Percentiles rank a stretch among this genome's conserved stretches.
phyloP scores from a whole-genome alignment of 2,113 vertebrate genomes.

The Spea multiplicata region DNA sequence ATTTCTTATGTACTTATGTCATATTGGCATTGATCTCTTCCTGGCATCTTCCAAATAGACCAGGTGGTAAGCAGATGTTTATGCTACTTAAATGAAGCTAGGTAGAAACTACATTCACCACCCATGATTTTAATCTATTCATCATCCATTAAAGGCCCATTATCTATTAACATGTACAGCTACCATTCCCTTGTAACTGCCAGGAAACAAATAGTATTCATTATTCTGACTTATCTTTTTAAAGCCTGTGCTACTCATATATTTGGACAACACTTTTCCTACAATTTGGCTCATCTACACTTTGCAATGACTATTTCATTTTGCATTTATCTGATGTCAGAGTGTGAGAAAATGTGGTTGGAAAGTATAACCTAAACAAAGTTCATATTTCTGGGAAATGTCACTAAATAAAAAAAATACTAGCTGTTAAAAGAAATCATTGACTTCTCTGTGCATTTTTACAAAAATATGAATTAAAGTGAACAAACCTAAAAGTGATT shows the following conservation, averaged over 20 bases:
- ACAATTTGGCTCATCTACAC: slow-evolving; percentile 22
- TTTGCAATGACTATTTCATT: slow-evolving; percentile 21
- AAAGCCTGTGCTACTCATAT: neutral
- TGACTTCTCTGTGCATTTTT: slow-evolving; percentile 39
- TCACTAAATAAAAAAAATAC: slow-evolving; percentile 42
- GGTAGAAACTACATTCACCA: too few relatives aligned
- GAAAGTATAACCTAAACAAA: slow-evolving; percentile 54
- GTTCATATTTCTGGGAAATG: slow-evolving; percentile 64
- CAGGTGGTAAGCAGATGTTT: too few relatives aligned
- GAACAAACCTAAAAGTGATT: neutral
- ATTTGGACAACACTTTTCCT: neutral
- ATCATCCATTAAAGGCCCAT: too few relatives aligned
- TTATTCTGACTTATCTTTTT: too few relatives aligned
- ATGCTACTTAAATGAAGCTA: too few relatives aligned
- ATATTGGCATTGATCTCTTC: too few relatives aligned
- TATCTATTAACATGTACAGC: too few relatives aligned
- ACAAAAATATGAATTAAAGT: slow-evolving; percentile 4
- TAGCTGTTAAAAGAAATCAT: slow-evolving; percentile 54
- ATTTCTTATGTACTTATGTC: too few relatives aligned
- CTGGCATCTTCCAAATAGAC: too few relatives aligned
- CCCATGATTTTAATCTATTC: too few relatives aligned
- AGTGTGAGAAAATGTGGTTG: slow-evolving; percentile 48
- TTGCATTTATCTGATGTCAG: slow-evolving; percentile 34
- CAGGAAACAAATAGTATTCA: too few relatives aligned
- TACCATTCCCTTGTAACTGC: too few relatives aligned